Conservation (phyloP, 2,113 vertebrate genomes). For the Pandion haliaetus region DNA sequence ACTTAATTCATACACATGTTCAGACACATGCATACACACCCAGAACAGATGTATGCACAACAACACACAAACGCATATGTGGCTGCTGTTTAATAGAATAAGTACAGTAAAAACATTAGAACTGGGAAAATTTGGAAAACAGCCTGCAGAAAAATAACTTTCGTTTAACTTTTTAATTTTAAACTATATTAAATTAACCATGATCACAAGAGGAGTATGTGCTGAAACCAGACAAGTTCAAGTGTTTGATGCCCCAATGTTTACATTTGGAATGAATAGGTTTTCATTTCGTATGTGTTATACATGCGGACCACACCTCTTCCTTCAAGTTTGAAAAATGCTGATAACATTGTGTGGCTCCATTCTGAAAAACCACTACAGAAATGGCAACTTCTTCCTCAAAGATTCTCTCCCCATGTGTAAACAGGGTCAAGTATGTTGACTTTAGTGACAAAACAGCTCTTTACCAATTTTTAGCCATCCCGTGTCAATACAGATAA, state of each 20-base stretch:
- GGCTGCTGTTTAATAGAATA: conserved; percentile 8
- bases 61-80: neutral
- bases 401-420: neutral
- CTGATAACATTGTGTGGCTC: neutral
- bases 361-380: neutral
- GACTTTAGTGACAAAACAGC: neutral
- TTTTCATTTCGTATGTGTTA: fast-evolving
- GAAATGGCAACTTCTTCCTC: neutral
- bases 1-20: conserved; percentile 40
- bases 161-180: conserved; percentile 18
- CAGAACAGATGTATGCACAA: conserved; percentile 9
- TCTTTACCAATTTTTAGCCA: neutral
- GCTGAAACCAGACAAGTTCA: neutral
- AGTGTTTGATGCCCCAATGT: fast-evolving
- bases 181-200: conserved; percentile 8
- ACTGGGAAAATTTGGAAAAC: neutral
- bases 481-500: fast-evolving
- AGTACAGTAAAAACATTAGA: conserved; percentile 1
- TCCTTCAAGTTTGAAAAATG: fast-evolving
- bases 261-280: neutral
- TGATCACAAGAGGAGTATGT: neutral
- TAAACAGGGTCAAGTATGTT: neutral
- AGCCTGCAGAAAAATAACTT: conserved; percentile 39
- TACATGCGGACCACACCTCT: neutral
- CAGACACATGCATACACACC: neutral